Percentiles rank a stretch among this genome's conserved stretches.
Conservation (phyloP, 2,797 vertebrate species). For the Clarias laeviceps region DNA sequence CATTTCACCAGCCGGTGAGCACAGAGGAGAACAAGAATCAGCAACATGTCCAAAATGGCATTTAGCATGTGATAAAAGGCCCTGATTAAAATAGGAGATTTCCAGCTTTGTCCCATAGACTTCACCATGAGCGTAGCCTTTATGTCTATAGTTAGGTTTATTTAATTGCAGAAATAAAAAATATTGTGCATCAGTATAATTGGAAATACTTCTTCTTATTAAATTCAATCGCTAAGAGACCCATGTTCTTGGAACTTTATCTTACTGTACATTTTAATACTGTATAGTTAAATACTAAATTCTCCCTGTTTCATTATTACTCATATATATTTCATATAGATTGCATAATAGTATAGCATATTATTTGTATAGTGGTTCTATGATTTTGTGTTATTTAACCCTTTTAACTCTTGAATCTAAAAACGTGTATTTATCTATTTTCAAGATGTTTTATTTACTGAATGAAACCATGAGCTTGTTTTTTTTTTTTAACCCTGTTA, state of each 20-base stretch:
- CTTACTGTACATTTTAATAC: neutral
- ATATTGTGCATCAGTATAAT: neutral
- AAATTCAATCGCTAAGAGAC: neutral
- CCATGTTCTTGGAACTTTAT: neutral
- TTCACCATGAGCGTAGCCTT: neutral
- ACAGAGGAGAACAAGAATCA: neutral
- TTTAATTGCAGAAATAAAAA: neutral
- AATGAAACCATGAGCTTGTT: neutral
- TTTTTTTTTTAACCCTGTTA: no score
- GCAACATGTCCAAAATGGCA: neutral
- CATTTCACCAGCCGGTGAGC: neutral
- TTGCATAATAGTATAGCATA: neutral
- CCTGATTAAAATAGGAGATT: neutral
- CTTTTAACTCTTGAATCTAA: neutral
- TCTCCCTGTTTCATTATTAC: neutral
- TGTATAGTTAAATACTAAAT: neutral
- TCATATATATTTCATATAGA: no score
- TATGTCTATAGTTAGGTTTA: neutral
- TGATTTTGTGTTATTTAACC: neutral
- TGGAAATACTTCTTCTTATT: neutral
- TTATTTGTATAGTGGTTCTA: neutral
- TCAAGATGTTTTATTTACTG: neutral
- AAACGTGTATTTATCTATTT: neutral
- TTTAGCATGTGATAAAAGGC: neutral
- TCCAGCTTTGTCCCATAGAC: neutral